These are phyloP conservation scores for Megaptera novaeangliae DNA, from an alignment of 2,113 vertebrate species.

Conservation along the genomic window DNA sequence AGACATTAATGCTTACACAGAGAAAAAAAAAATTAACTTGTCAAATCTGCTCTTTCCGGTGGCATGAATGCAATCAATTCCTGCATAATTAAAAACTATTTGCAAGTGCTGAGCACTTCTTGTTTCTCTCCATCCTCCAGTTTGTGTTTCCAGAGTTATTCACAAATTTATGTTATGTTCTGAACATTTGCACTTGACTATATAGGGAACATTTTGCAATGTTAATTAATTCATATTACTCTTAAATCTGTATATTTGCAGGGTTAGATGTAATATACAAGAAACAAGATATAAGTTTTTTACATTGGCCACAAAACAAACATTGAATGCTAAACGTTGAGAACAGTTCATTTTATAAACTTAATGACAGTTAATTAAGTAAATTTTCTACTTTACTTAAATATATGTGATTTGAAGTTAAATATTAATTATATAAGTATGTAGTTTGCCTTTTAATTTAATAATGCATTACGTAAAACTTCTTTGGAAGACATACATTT, in stretches of 20 bases:
- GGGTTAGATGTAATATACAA: background rate
- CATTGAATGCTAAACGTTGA: background rate
- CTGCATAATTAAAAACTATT: background rate
- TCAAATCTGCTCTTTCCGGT: background rate
- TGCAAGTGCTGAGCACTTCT: background rate
- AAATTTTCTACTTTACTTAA: background rate
- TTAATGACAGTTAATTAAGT: background rate
- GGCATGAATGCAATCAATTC: background rate
- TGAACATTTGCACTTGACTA: background rate
- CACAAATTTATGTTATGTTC: background rate
- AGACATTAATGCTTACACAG: background rate
- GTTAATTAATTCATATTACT: background rate
- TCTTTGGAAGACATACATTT: background rate
- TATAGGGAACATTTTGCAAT: background rate
- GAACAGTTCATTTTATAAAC: background rate
- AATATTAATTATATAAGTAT: background rate
- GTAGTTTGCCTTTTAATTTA: background rate
- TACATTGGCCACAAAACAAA: background rate
- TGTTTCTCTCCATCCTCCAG: background rate
- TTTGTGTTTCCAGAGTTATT: background rate
- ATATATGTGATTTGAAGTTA: background rate
- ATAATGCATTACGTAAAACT: background rate
- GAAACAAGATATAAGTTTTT: background rate
- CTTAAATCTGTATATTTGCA: background rate
- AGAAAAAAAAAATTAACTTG: background rate